phyloP scores from a whole-genome alignment of 2,113 vertebrate species.

The Apteryx mantelli region DNA sequence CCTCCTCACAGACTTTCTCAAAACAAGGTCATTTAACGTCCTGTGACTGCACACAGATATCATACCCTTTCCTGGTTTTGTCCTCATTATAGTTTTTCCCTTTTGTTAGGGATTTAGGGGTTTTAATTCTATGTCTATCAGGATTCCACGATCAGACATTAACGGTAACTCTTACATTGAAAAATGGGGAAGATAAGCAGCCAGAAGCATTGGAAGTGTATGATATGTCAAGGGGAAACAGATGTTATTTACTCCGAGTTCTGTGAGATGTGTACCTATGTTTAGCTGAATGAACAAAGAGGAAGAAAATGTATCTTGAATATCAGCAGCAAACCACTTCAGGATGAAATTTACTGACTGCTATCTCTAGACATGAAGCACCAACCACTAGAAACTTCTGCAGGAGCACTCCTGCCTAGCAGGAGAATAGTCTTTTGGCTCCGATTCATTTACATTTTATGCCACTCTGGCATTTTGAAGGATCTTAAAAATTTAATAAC shows the following conservation, averaged over 20 bases:
- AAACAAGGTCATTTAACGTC: neutral
- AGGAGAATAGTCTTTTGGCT: neutral
- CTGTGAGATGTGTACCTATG: neutral
- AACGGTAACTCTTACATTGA: neutral
- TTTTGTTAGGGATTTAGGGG: neutral
- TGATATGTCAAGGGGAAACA: neutral
- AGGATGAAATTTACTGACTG: neutral
- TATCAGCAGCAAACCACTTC: neutral
- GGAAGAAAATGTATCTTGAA: neutral
- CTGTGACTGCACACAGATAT: fast-evolving
- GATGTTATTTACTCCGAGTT: neutral
- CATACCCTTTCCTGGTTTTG: neutral
- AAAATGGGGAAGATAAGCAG: neutral
- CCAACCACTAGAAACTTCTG: neutral
- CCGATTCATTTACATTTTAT: neutral
- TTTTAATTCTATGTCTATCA: neutral
- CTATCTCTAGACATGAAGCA: neutral
- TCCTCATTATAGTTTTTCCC: neutral
- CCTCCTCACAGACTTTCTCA: neutral
- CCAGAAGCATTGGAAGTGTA: neutral
- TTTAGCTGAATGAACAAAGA: neutral
- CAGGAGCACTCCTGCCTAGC: neutral
- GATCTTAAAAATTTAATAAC: neutral
- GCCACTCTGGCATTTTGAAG: neutral
- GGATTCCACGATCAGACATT: neutral